Percentiles rank a stretch among this genome's conserved stretches.
Evolutionary conservation across 2,797 vertebrate species (phyloP).

Genomic region (Aratinga solstitialis): DNA sequence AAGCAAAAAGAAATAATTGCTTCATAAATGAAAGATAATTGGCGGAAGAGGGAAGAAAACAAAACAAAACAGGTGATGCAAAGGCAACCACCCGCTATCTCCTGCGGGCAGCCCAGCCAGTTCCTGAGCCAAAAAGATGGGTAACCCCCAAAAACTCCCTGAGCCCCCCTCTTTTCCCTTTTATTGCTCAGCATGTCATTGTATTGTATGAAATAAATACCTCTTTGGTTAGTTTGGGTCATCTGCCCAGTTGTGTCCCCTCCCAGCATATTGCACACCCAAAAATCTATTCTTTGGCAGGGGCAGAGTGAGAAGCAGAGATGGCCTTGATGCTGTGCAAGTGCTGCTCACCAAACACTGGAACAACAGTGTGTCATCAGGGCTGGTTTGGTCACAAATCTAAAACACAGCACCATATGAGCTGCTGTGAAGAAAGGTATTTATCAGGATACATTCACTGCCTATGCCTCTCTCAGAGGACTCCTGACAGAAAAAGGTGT

Average conservation of each 20-base stretch:
- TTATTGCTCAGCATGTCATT: neutral
- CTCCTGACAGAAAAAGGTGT: neutral
- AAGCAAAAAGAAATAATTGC: neutral
- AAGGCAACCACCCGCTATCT: neutral
- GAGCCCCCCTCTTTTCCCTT: neutral
- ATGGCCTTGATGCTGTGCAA: neutral
- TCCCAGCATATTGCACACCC: accelerated
- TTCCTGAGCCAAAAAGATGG: neutral
- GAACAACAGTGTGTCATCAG: neutral
- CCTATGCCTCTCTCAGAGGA: neutral
- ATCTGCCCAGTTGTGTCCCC: neutral
- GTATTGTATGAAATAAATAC: neutral
- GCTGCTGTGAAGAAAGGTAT: neutral
- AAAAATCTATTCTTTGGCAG: neutral
- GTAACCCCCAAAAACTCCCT: neutral
- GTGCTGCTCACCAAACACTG: neutral
- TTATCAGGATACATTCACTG: neutral
- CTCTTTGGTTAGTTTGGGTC: neutral
- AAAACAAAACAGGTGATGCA: neutral
- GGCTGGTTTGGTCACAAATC: neutral
- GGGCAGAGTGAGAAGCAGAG: neutral
- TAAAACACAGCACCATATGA: neutral
- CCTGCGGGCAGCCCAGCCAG: accelerated
- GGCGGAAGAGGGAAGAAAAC: neutral
- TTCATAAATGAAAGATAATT: neutral